Evolutionary conservation across 2,113 vertebrate species (phyloP).

Genomic region (Mandrillus leucophaeus): DNA sequence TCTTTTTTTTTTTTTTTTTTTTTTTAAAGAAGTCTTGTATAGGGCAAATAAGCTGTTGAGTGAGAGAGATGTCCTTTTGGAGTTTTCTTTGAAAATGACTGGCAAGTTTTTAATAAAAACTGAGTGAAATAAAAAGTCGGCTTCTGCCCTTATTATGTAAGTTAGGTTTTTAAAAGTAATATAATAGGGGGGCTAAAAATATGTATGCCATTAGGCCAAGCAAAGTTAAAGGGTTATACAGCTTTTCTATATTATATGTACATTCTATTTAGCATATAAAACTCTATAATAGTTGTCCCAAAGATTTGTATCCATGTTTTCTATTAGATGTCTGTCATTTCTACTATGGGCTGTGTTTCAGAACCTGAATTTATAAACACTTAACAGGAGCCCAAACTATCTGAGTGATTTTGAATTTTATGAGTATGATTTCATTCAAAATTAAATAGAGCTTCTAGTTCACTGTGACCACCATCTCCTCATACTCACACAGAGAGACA

Average conservation of each 20-base stretch:
- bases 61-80: neutral
- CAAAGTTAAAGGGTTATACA: neutral
- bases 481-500: neutral
- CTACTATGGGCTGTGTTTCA: neutral
- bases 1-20: too few species aligned
- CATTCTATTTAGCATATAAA: neutral
- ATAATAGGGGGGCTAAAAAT: neutral
- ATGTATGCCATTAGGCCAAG: neutral
- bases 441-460: neutral
- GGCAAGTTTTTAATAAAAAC: neutral
- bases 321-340: neutral
- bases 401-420: neutral
- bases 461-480: neutral
- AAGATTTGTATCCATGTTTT: neutral
- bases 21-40: neutral
- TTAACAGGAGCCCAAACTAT: neutral
- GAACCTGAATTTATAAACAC: slow-evolving; percentile 2
- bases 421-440: neutral
- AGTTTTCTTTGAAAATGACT: neutral
- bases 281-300: neutral
- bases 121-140: neutral
- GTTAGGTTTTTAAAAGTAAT: neutral
- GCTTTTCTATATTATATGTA: neutral
- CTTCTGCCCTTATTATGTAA: neutral
- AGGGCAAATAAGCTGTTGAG: neutral